phyloP scores from a whole-genome alignment of 2,113 vertebrate species.

The Xenus cinereus region DNA sequence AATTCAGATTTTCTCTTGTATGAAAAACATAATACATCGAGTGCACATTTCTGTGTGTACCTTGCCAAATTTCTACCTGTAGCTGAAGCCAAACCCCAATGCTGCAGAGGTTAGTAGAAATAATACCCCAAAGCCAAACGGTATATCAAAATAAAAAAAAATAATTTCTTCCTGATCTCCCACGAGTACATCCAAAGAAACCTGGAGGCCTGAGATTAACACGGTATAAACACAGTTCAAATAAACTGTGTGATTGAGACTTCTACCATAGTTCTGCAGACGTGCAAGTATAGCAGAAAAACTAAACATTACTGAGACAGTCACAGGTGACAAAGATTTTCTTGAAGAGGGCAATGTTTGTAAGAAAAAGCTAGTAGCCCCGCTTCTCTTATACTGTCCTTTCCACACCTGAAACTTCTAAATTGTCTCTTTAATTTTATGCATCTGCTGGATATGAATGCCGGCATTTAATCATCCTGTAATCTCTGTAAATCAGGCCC shows the following conservation, averaged over 20 bases:
- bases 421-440: rapidly evolving
- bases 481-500: background rate
- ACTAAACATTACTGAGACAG: background rate
- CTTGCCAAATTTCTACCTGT: conserved; percentile 23
- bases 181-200: background rate
- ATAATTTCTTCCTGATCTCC: background rate
- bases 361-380: background rate
- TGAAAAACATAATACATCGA: conserved; percentile 20
- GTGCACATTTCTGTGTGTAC: background rate
- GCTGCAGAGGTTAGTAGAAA: background rate
- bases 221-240: background rate
- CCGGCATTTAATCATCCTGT: background rate
- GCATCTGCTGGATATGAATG: background rate
- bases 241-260: background rate
- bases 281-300: background rate
- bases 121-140: background rate
- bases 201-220: background rate
- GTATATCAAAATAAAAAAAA: background rate
- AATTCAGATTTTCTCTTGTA: conserved; percentile 43
- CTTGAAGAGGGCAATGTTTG: background rate
- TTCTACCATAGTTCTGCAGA: background rate
- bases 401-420: background rate
- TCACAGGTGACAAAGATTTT: background rate
- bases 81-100: background rate
- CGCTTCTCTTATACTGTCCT: background rate